Conservation (phyloP, 2,113 vertebrate species). For the Helogale parvula region DNA sequence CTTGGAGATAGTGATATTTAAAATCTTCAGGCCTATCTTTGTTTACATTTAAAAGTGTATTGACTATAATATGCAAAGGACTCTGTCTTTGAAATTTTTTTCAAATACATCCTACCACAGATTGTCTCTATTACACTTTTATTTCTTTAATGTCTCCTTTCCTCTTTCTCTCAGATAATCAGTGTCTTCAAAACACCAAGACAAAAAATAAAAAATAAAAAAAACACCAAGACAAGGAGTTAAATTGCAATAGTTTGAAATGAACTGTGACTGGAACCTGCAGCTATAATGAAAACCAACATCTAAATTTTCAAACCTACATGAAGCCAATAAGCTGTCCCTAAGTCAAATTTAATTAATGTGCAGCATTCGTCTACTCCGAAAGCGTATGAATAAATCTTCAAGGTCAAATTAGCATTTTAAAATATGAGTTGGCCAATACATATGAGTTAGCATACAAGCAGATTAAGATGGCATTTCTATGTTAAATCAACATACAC, state of each 20-base stretch:
- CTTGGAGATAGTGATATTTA: neutral
- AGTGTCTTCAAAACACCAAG: neutral
- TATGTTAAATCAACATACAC: slow-evolving; percentile 42
- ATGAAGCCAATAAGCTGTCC: slow-evolving; percentile 41
- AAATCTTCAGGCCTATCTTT: neutral
- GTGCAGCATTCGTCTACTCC: neutral
- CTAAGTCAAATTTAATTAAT: slow-evolving; percentile 64
- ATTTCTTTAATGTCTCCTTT: neutral
- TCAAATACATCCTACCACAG: neutral
- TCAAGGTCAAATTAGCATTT: slow-evolving; percentile 61
- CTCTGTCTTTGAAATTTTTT: slow-evolving; percentile 26
- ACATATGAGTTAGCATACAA: neutral
- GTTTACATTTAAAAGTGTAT: neutral
- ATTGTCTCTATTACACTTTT: neutral
- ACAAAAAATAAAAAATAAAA: neutral
- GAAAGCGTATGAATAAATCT: slow-evolving; percentile 45
- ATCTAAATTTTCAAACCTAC: slow-evolving; percentile 33
- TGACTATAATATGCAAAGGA: neutral
- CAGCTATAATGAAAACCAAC: slow-evolving; percentile 20
- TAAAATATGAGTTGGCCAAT: slow-evolving; percentile 59
- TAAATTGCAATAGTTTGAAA: neutral
- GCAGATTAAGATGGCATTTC: slow-evolving; percentile 39
- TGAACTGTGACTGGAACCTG: neutral
- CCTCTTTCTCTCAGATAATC: neutral
- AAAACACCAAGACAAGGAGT: neutral